Conservation (phyloP, 2,113 vertebrate species). For the Oxyruncus cristatus region DNA sequence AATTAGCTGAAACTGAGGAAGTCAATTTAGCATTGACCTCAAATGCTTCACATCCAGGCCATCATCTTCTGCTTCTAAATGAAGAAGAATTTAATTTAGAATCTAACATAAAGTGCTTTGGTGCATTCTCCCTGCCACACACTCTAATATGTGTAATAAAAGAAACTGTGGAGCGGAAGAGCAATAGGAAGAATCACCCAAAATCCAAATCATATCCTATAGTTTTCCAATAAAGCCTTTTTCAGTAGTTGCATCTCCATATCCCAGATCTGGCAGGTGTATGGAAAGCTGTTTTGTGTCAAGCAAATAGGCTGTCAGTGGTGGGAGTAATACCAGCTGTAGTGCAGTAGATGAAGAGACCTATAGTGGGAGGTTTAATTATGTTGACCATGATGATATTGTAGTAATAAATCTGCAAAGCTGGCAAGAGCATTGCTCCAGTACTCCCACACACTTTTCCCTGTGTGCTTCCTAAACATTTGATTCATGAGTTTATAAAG, state of each 20-base stretch:
- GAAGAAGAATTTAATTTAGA: conserved; percentile 18
- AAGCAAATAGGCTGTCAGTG: background rate
- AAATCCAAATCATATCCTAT: background rate
- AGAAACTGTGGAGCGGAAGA: background rate
- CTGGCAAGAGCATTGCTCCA: conserved; percentile 17
- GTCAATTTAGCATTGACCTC: background rate
- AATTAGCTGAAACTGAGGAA: conserved; percentile 2
- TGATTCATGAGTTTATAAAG: background rate
- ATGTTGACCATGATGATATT: conserved; percentile 31
- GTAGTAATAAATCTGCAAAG: conserved; percentile 43
- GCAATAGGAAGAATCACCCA: background rate
- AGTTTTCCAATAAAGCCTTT: background rate
- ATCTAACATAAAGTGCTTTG: background rate
- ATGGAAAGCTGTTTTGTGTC: conserved; percentile 2
- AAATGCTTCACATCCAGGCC: background rate
- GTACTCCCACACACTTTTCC: background rate
- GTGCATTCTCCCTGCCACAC: background rate
- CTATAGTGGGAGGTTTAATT: conserved; percentile 44
- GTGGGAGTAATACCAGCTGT: background rate
- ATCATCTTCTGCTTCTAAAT: conserved; percentile 9
- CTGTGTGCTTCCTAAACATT: background rate
- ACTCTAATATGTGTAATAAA: background rate
- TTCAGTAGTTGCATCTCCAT: background rate
- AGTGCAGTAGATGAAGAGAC: background rate
- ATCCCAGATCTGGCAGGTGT: background rate